phyloP scores from a whole-genome alignment of 2,113 vertebrate genomes.

The Dromaius novaehollandiae region DNA sequence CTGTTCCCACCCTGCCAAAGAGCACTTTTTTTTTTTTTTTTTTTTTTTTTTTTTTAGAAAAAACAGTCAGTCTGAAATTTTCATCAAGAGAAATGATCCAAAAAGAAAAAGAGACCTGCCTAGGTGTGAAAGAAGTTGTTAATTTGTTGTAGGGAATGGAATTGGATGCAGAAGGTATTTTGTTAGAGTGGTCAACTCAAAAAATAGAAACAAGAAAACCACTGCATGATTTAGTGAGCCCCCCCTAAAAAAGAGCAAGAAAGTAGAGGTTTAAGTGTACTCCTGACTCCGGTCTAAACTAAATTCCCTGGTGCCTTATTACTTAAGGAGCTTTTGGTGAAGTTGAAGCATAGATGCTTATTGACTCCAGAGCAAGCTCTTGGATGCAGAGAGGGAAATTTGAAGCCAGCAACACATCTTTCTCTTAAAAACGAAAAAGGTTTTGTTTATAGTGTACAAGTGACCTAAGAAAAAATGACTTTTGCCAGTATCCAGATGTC shows the following conservation, averaged over 20 bases:
- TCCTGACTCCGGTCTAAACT: background rate
- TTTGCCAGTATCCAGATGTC: background rate
- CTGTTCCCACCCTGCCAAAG: background rate
- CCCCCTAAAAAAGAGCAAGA: background rate
- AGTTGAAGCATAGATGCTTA: constrained; percentile 3
- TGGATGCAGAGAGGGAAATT: background rate
- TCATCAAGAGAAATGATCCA: background rate
- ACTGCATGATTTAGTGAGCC: background rate
- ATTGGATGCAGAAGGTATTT: background rate
- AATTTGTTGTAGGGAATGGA: background rate
- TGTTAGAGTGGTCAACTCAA: background rate
- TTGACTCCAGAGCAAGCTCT: background rate
- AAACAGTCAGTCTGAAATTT: background rate
- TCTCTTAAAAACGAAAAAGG: background rate
- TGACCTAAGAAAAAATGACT: background rate
- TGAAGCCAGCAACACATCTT: background rate
- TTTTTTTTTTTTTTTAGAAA: no score
- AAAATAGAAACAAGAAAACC: background rate
- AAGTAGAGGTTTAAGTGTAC: background rate
- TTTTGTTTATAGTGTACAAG: background rate
- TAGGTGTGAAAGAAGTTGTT: background rate
- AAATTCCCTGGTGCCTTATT: background rate
- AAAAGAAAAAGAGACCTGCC: background rate
- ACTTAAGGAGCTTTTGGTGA: background rate
- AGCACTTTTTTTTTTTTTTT: background rate